A percentile compares a stretch with the other conserved stretches of the same genome.
Conservation (phyloP, 2,113 vertebrate species). For the Lepus europaeus region DNA sequence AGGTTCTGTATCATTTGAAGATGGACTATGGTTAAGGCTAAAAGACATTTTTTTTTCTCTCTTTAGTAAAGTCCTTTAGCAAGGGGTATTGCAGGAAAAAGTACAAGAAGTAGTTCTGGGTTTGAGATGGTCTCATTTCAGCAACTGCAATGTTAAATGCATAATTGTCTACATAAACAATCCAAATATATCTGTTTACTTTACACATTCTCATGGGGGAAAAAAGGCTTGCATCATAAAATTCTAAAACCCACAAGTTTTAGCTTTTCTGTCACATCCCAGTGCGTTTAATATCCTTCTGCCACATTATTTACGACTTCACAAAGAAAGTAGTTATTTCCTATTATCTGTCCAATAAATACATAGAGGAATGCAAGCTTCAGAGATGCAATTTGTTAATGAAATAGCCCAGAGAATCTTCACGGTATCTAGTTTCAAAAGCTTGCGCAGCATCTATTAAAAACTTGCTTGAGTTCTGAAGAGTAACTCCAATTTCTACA, state of each 20-base stretch:
- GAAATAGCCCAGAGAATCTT: constrained; percentile 88
- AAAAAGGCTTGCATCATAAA: constrained; percentile 83
- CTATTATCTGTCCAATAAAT: constrained; percentile 92
- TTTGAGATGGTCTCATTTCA: constrained; percentile 78
- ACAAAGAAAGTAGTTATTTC: constrained; percentile 91
- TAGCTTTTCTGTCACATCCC: constrained; percentile 89
- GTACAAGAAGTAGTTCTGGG: constrained; percentile 33
- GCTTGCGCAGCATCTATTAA: constrained; percentile 86
- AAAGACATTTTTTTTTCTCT: neutral
- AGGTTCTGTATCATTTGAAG: constrained; percentile 68
- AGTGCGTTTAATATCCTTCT: constrained; percentile 90
- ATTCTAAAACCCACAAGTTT: constrained; percentile 86
- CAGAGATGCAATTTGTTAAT: constrained; percentile 88
- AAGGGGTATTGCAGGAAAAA: constrained; percentile 51
- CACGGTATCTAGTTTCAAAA: constrained; percentile 85
- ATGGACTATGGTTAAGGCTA: constrained; percentile 30
- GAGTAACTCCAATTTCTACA: constrained; percentile 87
- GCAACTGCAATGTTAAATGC: constrained; percentile 70
- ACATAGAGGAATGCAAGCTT: constrained; percentile 87
- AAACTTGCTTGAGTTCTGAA: constrained; percentile 79
- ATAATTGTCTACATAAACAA: constrained; percentile 82
- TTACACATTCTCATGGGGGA: constrained; percentile 78
- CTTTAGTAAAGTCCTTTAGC: constrained; percentile 55
- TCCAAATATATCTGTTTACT: constrained; percentile 85
- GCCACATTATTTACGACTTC: constrained; percentile 90